These are phyloP conservation scores for Rhaphigaster nebulosa DNA, from an alignment of 2,888 invertebrate species.

Conservation along the genomic window DNA sequence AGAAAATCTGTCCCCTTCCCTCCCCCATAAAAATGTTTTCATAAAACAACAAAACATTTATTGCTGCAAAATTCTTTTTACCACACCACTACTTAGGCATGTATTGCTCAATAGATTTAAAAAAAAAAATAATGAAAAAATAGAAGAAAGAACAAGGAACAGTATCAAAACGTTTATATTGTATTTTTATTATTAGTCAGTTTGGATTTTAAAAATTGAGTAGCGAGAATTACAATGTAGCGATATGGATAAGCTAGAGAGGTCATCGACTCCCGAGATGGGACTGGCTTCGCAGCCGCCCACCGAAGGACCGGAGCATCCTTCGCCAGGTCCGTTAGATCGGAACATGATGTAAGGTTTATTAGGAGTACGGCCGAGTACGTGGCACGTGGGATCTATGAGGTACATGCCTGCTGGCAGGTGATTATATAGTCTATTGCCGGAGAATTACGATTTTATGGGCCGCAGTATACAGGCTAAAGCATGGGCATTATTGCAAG, in stretches of 20 bases:
- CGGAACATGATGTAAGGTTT: not conserved
- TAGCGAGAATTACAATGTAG: not conserved
- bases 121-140: too few relatives aligned
- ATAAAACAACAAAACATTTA: too few relatives aligned
- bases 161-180: too few relatives aligned
- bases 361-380: not conserved
- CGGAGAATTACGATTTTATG: not conserved
- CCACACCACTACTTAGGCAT: too few relatives aligned
- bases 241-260: not conserved
- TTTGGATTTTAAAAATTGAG: too few relatives aligned
- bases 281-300: slow-evolving; percentile 22
- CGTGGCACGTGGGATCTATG: not conserved
- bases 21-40: too few relatives aligned
- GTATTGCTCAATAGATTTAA: too few relatives aligned
- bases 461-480: not conserved
- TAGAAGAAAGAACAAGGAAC: too few relatives aligned
- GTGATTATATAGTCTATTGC: not conserved
- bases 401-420: not conserved
- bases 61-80: too few relatives aligned
- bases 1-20: too few relatives aligned
- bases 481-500: too few relatives aligned
- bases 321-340: not conserved
- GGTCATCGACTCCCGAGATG: not conserved
- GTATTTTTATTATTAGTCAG: too few relatives aligned
- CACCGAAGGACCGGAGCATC: not conserved